phyloP scores from a whole-genome alignment of 1,140 invertebrate genomes.

The Harpegnathos saltator region DNA sequence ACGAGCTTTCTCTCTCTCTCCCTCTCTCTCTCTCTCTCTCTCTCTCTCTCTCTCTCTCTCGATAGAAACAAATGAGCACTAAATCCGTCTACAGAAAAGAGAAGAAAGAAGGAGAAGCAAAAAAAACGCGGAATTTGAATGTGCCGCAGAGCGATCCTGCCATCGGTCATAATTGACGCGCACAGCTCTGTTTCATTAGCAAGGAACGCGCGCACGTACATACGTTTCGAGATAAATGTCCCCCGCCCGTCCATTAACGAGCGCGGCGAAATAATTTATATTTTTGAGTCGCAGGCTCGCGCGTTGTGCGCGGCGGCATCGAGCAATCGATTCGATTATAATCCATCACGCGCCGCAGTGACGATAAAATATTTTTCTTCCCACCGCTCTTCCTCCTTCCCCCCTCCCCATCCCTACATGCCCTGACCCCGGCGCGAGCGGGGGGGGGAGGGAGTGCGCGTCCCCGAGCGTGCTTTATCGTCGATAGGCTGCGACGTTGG shows the following conservation, averaged over 20 bases:
- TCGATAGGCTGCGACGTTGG: conserved; percentile 41
- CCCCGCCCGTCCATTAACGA: not conserved
- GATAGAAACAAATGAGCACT: not conserved
- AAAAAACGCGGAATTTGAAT: conserved; percentile 1
- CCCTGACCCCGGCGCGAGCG: too few species aligned
- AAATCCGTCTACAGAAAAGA: too few species aligned
- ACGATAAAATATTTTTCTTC: conserved; percentile 50
- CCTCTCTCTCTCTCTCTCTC: not conserved
- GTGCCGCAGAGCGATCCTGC: not conserved
- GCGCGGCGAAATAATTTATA: conserved; percentile 25
- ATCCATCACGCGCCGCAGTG: conserved; percentile 30
- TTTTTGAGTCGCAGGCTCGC: conserved; percentile 24
- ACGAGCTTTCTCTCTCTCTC: not conserved
- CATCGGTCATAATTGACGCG: not conserved
- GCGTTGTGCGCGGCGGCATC: conserved; percentile 2
- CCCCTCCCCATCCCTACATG: too few species aligned
- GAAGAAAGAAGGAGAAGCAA: too few species aligned
- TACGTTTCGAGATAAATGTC: not conserved
- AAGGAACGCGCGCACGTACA: not conserved
- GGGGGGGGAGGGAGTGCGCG: not conserved
- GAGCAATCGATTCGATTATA: conserved; percentile 46
- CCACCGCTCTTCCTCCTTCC: too few species aligned
- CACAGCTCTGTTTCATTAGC: conserved; percentile 20
- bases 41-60: not conserved
- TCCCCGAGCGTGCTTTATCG: conserved; percentile 45